Evolutionary conservation across 2,113 vertebrate genomes (phyloP).

Genomic region (Lophochroa leadbeateri): DNA sequence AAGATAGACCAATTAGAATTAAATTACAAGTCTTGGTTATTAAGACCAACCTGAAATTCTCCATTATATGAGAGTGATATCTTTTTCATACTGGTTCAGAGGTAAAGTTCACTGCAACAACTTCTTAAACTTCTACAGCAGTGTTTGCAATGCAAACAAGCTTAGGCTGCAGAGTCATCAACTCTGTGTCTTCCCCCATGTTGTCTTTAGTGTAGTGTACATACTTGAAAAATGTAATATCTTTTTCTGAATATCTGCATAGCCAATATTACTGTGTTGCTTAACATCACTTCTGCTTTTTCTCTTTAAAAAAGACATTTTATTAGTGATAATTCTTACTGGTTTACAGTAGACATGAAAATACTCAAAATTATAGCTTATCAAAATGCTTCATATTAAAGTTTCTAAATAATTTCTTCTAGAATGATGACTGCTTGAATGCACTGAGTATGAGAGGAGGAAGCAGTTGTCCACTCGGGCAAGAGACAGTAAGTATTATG

Average conservation of each 20-base stretch:
- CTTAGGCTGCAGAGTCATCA: neutral
- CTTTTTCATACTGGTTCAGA: neutral
- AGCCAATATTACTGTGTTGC: neutral
- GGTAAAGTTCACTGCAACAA: neutral
- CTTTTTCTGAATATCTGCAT: neutral
- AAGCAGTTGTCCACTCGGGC: constrained; percentile 52
- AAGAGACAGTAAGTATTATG: constrained; percentile 77
- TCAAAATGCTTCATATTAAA: neutral
- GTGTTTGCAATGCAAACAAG: neutral
- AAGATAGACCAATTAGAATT: neutral
- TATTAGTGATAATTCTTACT: neutral
- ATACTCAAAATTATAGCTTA: neutral
- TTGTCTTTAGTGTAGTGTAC: neutral
- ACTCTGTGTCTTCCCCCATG: neutral
- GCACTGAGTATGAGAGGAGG: constrained; percentile 52
- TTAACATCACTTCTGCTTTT: constrained; percentile 39
- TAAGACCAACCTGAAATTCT: constrained; percentile 3
- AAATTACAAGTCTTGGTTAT: neutral
- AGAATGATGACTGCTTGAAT: constrained; percentile 54
- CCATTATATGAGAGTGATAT: neutral
- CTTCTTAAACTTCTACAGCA: neutral
- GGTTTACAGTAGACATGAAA: neutral
- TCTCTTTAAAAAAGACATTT: neutral
- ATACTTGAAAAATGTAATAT: neutral
- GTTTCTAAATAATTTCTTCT: constrained; percentile 49